Percentiles rank a stretch among this genome's conserved stretches.
Evolutionary conservation across 2,113 vertebrate species (phyloP).

Genomic region (Crotalus helleri): DNA sequence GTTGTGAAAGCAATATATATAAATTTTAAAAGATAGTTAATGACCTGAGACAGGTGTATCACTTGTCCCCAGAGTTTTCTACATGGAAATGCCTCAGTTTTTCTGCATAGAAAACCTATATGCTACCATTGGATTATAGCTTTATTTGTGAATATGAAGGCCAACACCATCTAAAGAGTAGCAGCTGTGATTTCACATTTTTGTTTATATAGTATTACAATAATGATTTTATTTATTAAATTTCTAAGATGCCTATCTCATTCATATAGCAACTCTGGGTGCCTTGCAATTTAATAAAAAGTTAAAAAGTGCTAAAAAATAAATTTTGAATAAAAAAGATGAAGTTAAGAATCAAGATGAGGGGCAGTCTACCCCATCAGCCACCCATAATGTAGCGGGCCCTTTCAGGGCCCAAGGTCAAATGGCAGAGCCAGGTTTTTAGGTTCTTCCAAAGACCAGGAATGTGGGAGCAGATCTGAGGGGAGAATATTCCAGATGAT

Average conservation of each 20-base stretch:
- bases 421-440: neutral
- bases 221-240: too few species aligned
- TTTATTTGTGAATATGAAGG: neutral
- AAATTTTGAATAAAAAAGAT: neutral
- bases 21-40: neutral
- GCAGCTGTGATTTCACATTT: too few species aligned
- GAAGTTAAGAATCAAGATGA: neutral
- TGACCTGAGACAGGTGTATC: neutral
- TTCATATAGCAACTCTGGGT: neutral
- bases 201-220: too few species aligned
- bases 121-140: neutral
- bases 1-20: neutral
- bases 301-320: neutral
- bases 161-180: too few species aligned
- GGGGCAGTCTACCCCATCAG: neutral
- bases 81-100: neutral
- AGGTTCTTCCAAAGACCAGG: neutral
- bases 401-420: neutral
- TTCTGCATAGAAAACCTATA: neutral
- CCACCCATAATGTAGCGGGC: neutral
- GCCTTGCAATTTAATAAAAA: too few species aligned
- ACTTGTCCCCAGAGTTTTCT: neutral
- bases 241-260: neutral
- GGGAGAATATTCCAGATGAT: neutral
- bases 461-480: neutral